Evolutionary conservation across 2,797 vertebrate genomes (phyloP).

Genomic region (Coracias cyanogaster): DNA sequence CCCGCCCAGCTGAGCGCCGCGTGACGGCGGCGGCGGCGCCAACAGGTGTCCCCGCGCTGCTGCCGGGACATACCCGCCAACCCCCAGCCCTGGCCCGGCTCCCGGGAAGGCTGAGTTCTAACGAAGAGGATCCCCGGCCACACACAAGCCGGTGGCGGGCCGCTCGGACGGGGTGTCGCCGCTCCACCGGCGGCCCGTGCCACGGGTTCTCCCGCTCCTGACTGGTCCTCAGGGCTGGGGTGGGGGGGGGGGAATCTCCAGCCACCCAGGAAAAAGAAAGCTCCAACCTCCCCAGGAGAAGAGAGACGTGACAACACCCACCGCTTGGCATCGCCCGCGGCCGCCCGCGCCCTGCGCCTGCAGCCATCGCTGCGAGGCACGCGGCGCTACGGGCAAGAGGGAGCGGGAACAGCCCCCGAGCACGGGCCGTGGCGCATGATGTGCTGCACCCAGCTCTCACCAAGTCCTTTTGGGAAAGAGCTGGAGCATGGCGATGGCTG

Average conservation of each 20-base stretch:
- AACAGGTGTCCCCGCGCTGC: neutral
- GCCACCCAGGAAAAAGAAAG: neutral
- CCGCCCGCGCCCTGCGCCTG: neutral
- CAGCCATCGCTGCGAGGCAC: too few relatives aligned
- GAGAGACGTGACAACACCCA: neutral
- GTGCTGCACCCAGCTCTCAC: too few relatives aligned
- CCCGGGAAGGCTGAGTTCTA: neutral
- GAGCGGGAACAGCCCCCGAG: too few relatives aligned
- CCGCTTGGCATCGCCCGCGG: neutral
- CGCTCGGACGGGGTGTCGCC: too few relatives aligned
- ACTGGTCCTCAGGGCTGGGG: too few relatives aligned
- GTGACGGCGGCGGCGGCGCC: neutral
- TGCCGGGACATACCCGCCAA: neutral
- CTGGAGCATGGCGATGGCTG: too few relatives aligned
- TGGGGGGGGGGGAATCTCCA: neutral
- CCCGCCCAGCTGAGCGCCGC: slow-evolving; percentile 23
- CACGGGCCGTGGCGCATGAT: too few relatives aligned
- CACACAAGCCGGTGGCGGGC: neutral
- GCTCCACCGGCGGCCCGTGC: too few relatives aligned
- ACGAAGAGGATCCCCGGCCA: neutral
- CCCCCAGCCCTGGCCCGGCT: neutral
- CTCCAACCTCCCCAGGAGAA: neutral
- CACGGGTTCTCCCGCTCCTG: too few relatives aligned
- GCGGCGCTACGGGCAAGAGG: too few relatives aligned
- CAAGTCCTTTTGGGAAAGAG: too few relatives aligned